Conservation (phyloP, 2,888 invertebrate genomes). For the Andrena praecox region DNA sequence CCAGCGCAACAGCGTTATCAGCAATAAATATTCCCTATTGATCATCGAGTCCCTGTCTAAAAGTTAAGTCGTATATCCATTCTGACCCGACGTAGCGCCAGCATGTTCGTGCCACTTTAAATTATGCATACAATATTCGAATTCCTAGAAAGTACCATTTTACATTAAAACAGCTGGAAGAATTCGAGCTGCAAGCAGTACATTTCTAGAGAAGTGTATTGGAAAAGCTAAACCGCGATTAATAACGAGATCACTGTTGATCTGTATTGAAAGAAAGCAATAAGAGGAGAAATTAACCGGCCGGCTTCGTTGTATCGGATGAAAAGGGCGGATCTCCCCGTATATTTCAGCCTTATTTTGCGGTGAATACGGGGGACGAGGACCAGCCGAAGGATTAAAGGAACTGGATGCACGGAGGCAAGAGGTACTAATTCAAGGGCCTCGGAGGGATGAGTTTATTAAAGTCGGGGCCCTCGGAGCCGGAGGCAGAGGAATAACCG, state of each 20-base stretch:
- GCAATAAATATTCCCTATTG: slow-evolving; percentile 1
- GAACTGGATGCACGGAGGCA: slow-evolving; percentile 1
- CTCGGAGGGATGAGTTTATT: slow-evolving; percentile 42
- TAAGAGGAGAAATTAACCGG: background rate
- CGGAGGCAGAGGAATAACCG: slow-evolving; percentile 27
- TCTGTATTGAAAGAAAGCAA: background rate
- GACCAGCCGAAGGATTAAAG: background rate
- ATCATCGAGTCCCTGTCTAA: background rate
- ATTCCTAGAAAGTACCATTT: no score
- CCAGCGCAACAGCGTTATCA: background rate
- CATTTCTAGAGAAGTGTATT: no score
- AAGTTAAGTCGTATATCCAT: no score
- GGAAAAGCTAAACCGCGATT: background rate
- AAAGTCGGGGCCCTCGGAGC: slow-evolving; percentile 32
- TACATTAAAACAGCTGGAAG: no score
- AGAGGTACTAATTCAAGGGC: slow-evolving; percentile 32
- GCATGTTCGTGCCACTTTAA: no score
- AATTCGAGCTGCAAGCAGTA: no score
- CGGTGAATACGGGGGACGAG: background rate
- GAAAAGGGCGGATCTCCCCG: background rate
- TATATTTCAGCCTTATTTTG: background rate
- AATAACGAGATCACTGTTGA: background rate
- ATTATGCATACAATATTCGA: no score
- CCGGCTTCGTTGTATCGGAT: background rate
- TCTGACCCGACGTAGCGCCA: no score